Base-by-base conservation (phyloP, 2,113 vertebrate species). In the Arenaria interpres region DNA sequence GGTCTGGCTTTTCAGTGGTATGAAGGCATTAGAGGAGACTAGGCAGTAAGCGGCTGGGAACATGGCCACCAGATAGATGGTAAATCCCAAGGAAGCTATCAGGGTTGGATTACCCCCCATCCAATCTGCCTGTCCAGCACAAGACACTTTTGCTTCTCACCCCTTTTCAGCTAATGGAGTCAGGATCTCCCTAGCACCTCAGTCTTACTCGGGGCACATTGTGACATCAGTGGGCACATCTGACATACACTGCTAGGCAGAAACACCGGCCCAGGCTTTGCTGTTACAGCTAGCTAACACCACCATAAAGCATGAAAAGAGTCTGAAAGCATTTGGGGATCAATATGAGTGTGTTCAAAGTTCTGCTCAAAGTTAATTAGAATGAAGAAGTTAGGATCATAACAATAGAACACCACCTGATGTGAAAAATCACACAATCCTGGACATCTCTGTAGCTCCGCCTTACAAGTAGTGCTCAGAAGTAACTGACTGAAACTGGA, bases 221-320 rank as follows among this genome's bases (percentile, higher is more conserved):
- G 86, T 98, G 96, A 97, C 89, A 73, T 95, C 94, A 73, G 13
- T 5, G 5, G 63, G 46, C 30, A 66, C 22, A 4, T 89, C 21
- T 87, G 62, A 71, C 39, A 35, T 14, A 14, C 1, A 5, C 32
- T 84, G 19, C 62, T 60, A 35, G 39, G 27, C 81, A 88, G 50
- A 45, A 85, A 46, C 27, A 53, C 48, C 27, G 9, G 35, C n/a
- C n/a, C n/a, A n/a, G 56, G 37, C 37, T 75, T 56, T 6, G 4
- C 1, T 1, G 0, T 57, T 33, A 14, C 25, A 7, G 3, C 9
- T 62, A 71, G 28, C 20, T 57, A 88, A 66, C 24, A 64, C 16
- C 32, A 46, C 2, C 8, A 9, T 54, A 69, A 50, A 54, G 6
- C 27, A 54, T 32, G 23, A 53, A 50, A 66, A 45, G 5, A 63